Conservation (phyloP, 1,140 invertebrate genomes). For the Lamellibrachia luymesi region DNA sequence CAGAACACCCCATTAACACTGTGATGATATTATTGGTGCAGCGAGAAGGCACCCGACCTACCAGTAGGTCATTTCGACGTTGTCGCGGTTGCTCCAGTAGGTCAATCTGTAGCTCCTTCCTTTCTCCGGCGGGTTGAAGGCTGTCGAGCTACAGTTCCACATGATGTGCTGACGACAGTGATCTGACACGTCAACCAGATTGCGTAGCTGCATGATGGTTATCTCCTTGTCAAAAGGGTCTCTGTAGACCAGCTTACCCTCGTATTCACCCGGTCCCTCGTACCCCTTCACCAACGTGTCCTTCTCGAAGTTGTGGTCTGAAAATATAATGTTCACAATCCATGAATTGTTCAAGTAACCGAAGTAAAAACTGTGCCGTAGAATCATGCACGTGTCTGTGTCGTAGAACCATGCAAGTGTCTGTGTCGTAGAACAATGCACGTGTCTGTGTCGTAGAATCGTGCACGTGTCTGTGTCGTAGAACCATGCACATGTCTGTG, state of each 20-base stretch:
- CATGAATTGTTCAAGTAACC: neutral
- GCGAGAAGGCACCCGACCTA: neutral
- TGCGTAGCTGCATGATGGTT: neutral
- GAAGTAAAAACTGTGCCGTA: neutral
- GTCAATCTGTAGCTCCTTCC: neutral
- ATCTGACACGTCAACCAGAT: slow-evolving; percentile 2
- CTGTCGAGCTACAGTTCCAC: slow-evolving; percentile 9
- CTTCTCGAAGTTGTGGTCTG: slow-evolving; percentile 12
- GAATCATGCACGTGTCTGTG: neutral
- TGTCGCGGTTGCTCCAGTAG: neutral
- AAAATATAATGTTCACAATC: neutral
- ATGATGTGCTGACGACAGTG: slow-evolving; percentile 17
- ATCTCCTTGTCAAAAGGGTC: neutral
- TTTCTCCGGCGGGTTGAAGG: neutral
- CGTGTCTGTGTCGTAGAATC: no score
- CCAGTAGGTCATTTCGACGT: neutral
- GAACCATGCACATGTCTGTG: no score
- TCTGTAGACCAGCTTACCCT: slow-evolving; percentile 6
- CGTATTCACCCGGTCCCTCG: slow-evolving; percentile 17
- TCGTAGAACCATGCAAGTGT: no score
- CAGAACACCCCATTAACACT: no score
- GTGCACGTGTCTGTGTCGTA: no score
- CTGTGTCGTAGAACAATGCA: no score
- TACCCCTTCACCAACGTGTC: slow-evolving; percentile 13
- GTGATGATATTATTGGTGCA: neutral